Evolutionary conservation across 2,797 vertebrate species (phyloP).

Genomic region (Diceros bicornis): DNA sequence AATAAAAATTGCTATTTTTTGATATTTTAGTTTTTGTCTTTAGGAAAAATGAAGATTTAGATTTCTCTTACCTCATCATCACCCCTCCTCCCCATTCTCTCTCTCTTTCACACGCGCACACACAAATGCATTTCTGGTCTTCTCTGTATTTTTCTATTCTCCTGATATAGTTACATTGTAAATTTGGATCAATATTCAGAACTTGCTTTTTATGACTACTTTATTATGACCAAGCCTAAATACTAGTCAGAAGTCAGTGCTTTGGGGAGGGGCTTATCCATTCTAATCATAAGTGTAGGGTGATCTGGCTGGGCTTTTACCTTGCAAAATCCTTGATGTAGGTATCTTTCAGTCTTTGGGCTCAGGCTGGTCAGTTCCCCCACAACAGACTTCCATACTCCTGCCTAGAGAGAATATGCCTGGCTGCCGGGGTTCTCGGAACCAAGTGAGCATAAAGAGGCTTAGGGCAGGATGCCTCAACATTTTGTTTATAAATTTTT

Average conservation of each 20-base stretch:
- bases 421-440: not conserved
- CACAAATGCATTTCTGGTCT: not conserved
- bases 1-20: not conserved
- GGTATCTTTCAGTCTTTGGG: not conserved
- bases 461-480: not conserved
- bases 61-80: not conserved
- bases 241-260: not conserved
- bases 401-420: not conserved
- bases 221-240: not conserved
- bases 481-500: not conserved
- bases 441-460: not conserved
- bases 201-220: not conserved
- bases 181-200: not conserved
- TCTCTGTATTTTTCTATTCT: not conserved
- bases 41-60: not conserved
- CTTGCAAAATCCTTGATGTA: not conserved
- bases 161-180: not conserved
- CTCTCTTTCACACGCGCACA: not conserved
- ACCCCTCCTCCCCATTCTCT: not conserved
- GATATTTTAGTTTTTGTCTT: not conserved
- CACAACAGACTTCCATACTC: not conserved
- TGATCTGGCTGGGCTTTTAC: not conserved
- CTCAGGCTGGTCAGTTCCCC: not conserved
- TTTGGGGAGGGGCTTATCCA: not conserved
- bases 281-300: not conserved